Evolutionary conservation across 1,140 invertebrate species (phyloP), one percentile per base, ranked within the genome.

Genomic region (Luehdorfia chinensis): DNA sequence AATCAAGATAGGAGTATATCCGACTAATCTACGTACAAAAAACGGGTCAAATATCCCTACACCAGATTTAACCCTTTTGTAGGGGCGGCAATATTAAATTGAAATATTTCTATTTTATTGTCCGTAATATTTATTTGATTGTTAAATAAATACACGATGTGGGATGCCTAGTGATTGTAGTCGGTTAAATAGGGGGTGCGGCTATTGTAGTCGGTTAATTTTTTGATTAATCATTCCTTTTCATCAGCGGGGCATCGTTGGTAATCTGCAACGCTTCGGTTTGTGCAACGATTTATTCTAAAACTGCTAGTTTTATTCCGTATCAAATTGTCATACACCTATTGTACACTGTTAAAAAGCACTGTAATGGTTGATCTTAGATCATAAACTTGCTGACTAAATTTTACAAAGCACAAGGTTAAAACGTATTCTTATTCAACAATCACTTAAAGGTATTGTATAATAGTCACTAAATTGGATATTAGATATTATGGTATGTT

Each of bases 61-160:
- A 57, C 51, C 64, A 66, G 54, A 71, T 72, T 78, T 60, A 85
- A 84, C 81, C 81, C 81, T 85, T 85, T 57, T 57, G 58, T 51
- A 71, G 55, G 74, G 73, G 75, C 75, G 79, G 77, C 50, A 66
- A 69, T 75, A 75, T 83, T 76, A 80, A 83, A 86, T 84, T 86
- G 81, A 86, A 84, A 86, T 86, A 86, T 86, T 86, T 78, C 67
- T 75, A 79, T 84, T 86, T 86, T 86, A 86, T 84, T 79, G 68
- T 80, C 59, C 69, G 77, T 86, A 84, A 86, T 86, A 86, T 86
- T 86, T 86, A 83, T 86, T 84, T 84, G 81, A 86, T 86, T 86
- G 79, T 86, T 76, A 81, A 86, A 86, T 86, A 86, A 84, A 84
- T 79, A 86, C 61, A 62, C 67, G 63, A 73, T 85, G 81, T 81